Conservation (phyloP, 2,888 invertebrate genomes). For the Brachyptera risi region DNA sequence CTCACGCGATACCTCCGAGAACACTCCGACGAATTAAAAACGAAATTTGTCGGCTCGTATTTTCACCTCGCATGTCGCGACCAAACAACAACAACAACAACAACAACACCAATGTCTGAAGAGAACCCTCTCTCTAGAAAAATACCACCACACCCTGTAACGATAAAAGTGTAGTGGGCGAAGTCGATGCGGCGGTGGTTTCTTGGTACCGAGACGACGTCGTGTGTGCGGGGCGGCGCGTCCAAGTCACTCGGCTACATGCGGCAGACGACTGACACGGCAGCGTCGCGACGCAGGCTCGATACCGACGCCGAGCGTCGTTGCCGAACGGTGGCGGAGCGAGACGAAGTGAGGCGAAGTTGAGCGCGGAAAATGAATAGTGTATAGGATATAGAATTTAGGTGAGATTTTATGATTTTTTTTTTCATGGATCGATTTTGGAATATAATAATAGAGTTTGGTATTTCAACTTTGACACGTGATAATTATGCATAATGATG, state of each 20-base stretch:
- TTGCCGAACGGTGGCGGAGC: background rate
- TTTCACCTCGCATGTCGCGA: no score
- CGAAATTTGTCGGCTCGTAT: no score
- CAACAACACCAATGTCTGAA: background rate
- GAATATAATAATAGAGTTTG: no score
- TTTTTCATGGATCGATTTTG: no score
- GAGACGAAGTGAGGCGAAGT: background rate
- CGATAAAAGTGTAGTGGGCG: background rate
- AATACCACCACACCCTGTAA: conserved; percentile 3
- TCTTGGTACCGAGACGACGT: background rate
- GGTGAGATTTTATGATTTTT: background rate
- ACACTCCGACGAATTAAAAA: no score
- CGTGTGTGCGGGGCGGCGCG: background rate
- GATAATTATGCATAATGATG: no score
- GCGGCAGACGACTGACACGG: background rate
- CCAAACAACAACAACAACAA: background rate
- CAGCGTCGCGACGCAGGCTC: background rate
- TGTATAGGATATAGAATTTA: background rate
- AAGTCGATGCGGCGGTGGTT: background rate
- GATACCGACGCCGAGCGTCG: background rate
- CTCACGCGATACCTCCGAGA: no score
- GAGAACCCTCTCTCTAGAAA: background rate
- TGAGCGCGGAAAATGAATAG: background rate
- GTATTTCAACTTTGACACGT: no score
- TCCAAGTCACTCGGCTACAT: background rate